Evolutionary conservation across 2,888 invertebrate species (phyloP).

Genomic region (Cacoxenus indagator): DNA sequence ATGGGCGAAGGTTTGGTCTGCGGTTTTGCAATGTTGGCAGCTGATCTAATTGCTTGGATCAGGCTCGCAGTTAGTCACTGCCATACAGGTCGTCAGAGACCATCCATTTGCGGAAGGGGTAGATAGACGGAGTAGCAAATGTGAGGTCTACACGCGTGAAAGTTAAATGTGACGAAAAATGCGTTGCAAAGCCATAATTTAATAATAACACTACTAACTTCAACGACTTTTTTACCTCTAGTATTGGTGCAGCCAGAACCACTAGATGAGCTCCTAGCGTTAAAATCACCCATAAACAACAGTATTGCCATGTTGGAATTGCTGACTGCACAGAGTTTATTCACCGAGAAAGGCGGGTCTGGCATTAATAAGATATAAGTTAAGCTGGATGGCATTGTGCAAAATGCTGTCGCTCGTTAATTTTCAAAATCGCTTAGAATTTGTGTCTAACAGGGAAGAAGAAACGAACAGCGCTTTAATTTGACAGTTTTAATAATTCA

Average conservation of each 20-base stretch:
- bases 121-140: constrained; percentile 22
- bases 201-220: too few species aligned
- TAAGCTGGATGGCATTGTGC: too few species aligned
- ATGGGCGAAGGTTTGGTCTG: constrained; percentile 15
- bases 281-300: constrained; percentile 27
- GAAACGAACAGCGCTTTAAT: too few species aligned
- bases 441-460: too few species aligned
- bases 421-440: too few species aligned
- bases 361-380: too few species aligned
- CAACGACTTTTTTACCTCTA: constrained; percentile 27
- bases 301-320: too few species aligned
- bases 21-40: constrained; percentile 22
- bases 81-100: constrained; percentile 22
- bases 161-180: constrained; percentile 16
- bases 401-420: too few species aligned
- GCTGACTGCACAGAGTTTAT: too few species aligned
- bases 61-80: constrained; percentile 22
- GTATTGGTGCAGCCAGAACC: constrained; percentile 21
- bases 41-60: constrained; percentile 19
- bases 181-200: constrained; percentile 20
- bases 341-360: too few species aligned
- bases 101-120: constrained; percentile 6
- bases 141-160: constrained; percentile 27
- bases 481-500: too few species aligned
- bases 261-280: constrained; percentile 29